Percentiles rank a stretch among this genome's conserved stretches.
Evolutionary conservation across 35 echinoderm and acorn worm species (phyloP).

Genomic region (Anneissia japonica): DNA sequence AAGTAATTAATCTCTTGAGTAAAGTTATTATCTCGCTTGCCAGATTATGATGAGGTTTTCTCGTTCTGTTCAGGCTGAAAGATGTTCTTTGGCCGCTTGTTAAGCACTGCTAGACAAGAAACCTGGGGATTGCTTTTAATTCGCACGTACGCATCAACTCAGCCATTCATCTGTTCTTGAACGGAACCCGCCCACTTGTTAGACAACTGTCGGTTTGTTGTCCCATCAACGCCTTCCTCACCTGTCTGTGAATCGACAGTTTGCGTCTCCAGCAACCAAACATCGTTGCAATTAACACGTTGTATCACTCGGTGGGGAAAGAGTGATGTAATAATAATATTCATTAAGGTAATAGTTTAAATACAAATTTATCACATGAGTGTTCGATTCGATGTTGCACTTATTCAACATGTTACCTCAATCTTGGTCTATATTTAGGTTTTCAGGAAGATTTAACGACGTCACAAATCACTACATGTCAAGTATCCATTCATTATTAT

Average conservation of each 20-base stretch:
- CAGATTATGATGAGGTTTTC: not conserved
- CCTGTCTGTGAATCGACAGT: not conserved
- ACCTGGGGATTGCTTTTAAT: not conserved
- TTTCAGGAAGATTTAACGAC: not conserved
- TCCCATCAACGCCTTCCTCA: not conserved
- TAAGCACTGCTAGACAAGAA: not conserved
- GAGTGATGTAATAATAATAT: constrained; percentile 2
- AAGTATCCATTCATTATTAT: not conserved
- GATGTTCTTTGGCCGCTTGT: not conserved
- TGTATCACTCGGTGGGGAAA: not conserved
- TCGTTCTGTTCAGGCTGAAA: not conserved
- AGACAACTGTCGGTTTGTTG: not conserved
- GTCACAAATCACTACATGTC: not conserved
- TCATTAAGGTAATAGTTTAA: not conserved
- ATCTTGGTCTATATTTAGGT: not conserved
- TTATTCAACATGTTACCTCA: not conserved
- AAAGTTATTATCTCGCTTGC: not conserved
- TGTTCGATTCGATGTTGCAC: not conserved
- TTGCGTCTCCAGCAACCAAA: not conserved
- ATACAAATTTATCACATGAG: not conserved
- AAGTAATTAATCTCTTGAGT: not conserved
- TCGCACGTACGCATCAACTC: not conserved
- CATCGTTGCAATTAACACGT: not conserved
- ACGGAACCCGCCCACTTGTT: not conserved
- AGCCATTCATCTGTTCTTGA: not conserved